Evolutionary conservation across 2,797 vertebrate genomes (phyloP), one percentile per base, ranked within the genome.

Genomic region (Enteromius radiatus): DNA sequence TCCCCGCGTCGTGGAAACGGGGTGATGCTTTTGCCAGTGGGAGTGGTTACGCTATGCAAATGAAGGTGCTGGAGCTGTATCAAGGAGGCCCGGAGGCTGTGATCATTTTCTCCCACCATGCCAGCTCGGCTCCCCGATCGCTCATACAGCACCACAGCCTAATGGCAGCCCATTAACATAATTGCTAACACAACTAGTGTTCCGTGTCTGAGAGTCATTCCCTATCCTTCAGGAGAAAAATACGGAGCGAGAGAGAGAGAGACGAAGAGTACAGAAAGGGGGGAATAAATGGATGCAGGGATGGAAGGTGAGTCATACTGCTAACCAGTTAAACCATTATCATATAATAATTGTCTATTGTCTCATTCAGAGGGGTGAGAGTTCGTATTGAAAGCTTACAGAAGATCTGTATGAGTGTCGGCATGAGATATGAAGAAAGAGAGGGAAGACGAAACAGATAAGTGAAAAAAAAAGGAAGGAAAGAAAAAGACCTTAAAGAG

Each of bases 151-250:
- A 97, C 97, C 96, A 97, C 96, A 96, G 96, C 95, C 96, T 98
- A 98, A 98, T 98, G 96, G 96, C 96, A 96, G 96, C 91, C 96
- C 96, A 97, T 98, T 98, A 98, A 97, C 96, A 96, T 97, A 98
- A 98, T 97, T 97, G 96, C 96, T 95, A 96, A 95, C 96, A 97
- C 96, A 96, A 96, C 96, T 96, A 96, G 95, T 96, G 96, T 97
- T 97, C 96, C 96, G 93, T 96, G 96, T 97, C 96, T 96, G 95
- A 94, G 94, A 96, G 95, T 94, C 94, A 94, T 96, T 97, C 94
- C 94, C 95, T 93, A 94, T 96, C 94, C 95, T 96, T 95, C 94
- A 75, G 90, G 90, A 94, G 93, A 93, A 91, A 92, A 92, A 76
- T 45, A 59, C 64, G 4, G 56, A 59, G 75, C 54, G 70, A 70